Conservation (phyloP, 2,888 invertebrate species). For the Cephus rjabovi region DNA sequence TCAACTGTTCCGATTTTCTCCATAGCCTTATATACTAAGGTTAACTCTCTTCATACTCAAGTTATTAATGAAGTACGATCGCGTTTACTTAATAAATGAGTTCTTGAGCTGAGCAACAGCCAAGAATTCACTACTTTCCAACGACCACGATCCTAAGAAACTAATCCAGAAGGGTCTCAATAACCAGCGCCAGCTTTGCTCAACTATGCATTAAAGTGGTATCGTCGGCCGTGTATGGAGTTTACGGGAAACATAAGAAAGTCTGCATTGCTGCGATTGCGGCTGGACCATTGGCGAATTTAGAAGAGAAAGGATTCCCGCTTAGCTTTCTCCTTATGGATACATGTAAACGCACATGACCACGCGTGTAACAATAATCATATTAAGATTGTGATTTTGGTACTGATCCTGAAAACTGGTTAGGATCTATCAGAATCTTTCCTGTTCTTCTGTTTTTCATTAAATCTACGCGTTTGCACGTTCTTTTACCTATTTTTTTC, state of each 20-base stretch:
- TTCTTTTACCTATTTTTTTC: not conserved
- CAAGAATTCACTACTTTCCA: not conserved
- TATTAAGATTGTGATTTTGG: not conserved
- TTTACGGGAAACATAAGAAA: not conserved
- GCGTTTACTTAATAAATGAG: not conserved
- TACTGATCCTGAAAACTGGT: not conserved
- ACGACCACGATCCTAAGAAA: not conserved
- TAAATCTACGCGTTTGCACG: not conserved
- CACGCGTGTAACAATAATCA: not conserved
- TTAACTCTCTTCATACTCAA: not conserved
- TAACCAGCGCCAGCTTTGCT: not conserved
- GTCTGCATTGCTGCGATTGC: not conserved
- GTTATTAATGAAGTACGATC: not conserved
- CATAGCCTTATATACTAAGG: not conserved
- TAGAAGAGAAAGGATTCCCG: not conserved
- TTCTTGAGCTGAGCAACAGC: not conserved
- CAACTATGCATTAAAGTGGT: not conserved
- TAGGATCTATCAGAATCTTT: not conserved
- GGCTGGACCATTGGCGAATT: not conserved
- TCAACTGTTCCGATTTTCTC: not conserved
- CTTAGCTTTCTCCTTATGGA: not conserved
- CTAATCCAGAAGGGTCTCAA: not conserved
- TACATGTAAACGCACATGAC: not conserved
- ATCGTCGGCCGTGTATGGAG: not conserved
- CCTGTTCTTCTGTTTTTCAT: not conserved